Percentiles rank a stretch among this genome's conserved stretches.
These are phyloP conservation scores for Ctenoplectra terminalis DNA, from an alignment of 1,140 invertebrate species.

Conservation along the genomic window DNA sequence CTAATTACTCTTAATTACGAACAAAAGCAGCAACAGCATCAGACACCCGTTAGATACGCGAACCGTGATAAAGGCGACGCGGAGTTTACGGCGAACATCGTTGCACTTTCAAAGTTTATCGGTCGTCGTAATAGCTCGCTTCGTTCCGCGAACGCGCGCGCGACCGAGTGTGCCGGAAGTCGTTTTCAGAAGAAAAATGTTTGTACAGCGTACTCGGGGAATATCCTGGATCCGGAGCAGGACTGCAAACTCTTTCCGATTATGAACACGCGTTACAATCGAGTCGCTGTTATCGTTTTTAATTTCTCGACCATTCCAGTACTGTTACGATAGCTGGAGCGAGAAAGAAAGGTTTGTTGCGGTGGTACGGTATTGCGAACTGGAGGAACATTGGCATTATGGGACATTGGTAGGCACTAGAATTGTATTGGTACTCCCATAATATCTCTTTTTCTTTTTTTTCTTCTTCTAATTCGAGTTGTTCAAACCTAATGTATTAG, in stretches of 20 bases:
- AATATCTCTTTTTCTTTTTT: too few species aligned
- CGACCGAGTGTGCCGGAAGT: not conserved
- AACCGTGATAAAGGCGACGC: not conserved
- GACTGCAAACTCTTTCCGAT: not conserved
- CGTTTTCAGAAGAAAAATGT: not conserved
- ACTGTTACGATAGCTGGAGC: not conserved
- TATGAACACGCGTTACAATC: not conserved
- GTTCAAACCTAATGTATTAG: too few species aligned
- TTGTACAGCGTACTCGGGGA: not conserved
- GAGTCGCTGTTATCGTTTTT: not conserved
- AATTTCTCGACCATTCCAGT: not conserved
- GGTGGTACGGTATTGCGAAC: too few species aligned
- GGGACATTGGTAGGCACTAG: too few species aligned
- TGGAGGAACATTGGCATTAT: too few species aligned
- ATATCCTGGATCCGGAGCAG: not conserved
- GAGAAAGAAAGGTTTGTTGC: not conserved
- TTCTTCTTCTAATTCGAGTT: too few species aligned
- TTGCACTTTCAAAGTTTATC: constrained; percentile 25
- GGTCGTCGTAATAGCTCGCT: not conserved
- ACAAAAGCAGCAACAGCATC: constrained; percentile 30
- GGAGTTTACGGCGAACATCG: constrained; percentile 13
- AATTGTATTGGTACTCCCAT: too few species aligned
- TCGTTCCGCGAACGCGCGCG: not conserved
- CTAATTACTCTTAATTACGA: constrained; percentile 53
- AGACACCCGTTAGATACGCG: not conserved